These are phyloP conservation scores for Diploptera punctata DNA, from an alignment of 2,888 invertebrate species.

Conservation along the genomic window DNA sequence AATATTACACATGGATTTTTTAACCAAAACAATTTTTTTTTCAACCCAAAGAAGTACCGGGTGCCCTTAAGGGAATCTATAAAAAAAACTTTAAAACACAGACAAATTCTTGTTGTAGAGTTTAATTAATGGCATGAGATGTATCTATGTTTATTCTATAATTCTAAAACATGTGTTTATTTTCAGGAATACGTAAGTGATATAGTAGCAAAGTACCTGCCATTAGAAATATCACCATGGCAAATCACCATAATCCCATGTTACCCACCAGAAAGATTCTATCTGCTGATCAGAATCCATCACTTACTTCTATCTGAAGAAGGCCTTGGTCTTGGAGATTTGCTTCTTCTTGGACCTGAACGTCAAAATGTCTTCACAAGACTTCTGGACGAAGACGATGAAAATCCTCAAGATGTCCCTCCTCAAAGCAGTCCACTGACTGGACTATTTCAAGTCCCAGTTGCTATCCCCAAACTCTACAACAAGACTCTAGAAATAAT, in stretches of 20 bases:
- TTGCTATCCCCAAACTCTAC: constrained; percentile 20
- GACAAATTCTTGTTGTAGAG: background rate
- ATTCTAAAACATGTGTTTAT: constrained; percentile 16
- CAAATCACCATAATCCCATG: constrained; percentile 77
- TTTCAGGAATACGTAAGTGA: constrained; percentile 78
- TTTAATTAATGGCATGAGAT: no score
- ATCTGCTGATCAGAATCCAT: constrained; percentile 74
- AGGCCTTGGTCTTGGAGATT: constrained; percentile 74
- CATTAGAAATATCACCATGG: constrained; percentile 77
- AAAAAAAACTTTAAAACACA: background rate
- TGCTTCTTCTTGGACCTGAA: constrained; percentile 65
- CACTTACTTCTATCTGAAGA: constrained; percentile 77
- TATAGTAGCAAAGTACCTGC: constrained; percentile 77
- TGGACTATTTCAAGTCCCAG: constrained; percentile 22
- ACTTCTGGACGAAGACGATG: constrained; percentile 36
- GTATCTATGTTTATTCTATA: no score
- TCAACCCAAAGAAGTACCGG: no score
- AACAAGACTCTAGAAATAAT: constrained; percentile 59
- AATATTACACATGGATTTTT: no score
- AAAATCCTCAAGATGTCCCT: constrained; percentile 50
- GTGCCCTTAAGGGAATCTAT: no score
- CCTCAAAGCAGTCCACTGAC: constrained; percentile 65
- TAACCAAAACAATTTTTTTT: no score
- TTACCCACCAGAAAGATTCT: constrained; percentile 62
- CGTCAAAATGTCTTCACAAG: constrained; percentile 3